Evolutionary conservation across 2,888 invertebrate genomes (phyloP).

Genomic region (Aphidoletes aphidimyza): DNA sequence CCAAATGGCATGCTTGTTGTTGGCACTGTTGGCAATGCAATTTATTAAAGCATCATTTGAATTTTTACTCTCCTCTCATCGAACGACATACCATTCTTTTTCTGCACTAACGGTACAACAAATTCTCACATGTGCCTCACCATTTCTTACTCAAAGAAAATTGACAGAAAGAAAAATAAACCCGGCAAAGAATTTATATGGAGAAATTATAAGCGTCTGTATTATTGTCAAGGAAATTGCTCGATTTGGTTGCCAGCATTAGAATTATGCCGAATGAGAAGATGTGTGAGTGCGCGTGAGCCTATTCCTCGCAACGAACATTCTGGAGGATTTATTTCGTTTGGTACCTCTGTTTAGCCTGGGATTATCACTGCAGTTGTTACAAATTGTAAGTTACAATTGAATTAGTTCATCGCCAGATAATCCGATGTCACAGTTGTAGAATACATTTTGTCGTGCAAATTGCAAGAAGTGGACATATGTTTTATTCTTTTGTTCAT

Average conservation of each 20-base stretch:
- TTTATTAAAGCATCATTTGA: conserved; percentile 19
- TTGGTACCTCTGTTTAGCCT: background rate
- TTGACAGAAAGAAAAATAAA: conserved; percentile 25
- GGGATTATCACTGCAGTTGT: conserved; percentile 27
- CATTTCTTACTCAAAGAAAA: too few relatives aligned
- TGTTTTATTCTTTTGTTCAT: background rate
- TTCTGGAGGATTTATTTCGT: conserved; percentile 35
- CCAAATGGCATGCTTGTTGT: background rate
- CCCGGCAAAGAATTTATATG: background rate
- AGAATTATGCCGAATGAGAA: background rate
- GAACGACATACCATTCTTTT: background rate
- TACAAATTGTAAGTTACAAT: too few relatives aligned
- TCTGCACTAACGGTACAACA: background rate
- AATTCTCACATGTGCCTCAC: conserved; percentile 30
- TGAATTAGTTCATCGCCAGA: conserved; percentile 3
- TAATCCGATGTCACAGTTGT: conserved; percentile 18
- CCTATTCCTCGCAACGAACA: background rate
- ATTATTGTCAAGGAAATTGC: conserved; percentile 49
- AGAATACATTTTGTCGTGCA: background rate
- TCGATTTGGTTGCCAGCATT: background rate
- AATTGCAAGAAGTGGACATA: conserved; percentile 18
- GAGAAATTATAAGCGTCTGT: conserved; percentile 24
- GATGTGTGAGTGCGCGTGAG: background rate
- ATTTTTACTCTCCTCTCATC: background rate
- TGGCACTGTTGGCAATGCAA: background rate